phyloP scores from a whole-genome alignment of 2,113 vertebrate species.

The Bombycilla garrulus region DNA sequence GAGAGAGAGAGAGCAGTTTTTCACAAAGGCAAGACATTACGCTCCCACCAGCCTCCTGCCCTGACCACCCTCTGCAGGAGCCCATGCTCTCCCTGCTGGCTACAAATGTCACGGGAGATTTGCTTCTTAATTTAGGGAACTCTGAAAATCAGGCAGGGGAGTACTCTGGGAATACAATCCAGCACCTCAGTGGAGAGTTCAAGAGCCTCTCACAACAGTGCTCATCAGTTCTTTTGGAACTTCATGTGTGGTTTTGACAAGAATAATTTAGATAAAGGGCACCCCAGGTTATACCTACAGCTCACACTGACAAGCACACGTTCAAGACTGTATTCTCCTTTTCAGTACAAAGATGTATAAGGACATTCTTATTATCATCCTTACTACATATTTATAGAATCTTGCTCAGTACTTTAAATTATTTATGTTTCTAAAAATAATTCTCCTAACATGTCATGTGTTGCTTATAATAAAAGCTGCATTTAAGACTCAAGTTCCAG shows the following conservation, averaged over 20 bases:
- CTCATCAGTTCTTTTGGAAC: background rate
- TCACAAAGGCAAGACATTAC: background rate
- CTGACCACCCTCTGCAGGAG: background rate
- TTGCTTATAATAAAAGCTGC: conserved; percentile 28
- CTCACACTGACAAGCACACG: background rate
- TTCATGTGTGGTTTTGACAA: background rate
- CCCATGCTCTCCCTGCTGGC: background rate
- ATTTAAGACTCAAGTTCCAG: background rate
- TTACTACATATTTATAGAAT: background rate
- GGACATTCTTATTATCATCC: background rate
- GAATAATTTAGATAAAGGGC: background rate
- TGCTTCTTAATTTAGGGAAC: background rate
- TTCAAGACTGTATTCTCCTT: background rate
- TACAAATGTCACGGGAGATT: background rate
- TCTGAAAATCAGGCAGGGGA: background rate
- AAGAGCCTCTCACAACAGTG: background rate
- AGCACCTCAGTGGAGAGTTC: background rate
- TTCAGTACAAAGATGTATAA: background rate
- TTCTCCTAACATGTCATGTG: background rate
- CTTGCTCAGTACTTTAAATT: conserved; percentile 24
- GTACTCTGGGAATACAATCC: background rate
- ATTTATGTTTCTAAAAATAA: conserved; percentile 58
- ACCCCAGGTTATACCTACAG: background rate
- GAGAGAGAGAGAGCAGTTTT: background rate
- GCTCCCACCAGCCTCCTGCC: background rate